Evolutionary conservation across 2,797 vertebrate species (phyloP).

Genomic region (Bryconaethiops microstoma): DNA sequence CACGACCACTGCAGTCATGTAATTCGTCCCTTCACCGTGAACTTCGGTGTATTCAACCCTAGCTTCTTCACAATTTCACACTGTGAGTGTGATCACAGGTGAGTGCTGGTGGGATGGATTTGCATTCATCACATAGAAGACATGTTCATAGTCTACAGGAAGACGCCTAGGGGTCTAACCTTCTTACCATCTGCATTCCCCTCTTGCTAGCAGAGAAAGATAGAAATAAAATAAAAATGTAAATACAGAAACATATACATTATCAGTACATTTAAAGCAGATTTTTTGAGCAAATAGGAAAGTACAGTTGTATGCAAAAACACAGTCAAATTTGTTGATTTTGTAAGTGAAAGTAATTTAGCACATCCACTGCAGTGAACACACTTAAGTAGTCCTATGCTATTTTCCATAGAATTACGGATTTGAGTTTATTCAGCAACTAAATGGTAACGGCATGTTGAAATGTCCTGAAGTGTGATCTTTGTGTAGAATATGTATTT

Average conservation of each 20-base stretch:
- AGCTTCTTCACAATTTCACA: slow-evolving; percentile 86
- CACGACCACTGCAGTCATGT: slow-evolving; percentile 84
- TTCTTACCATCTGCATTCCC: slow-evolving; percentile 2
- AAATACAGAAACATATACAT: too few species aligned
- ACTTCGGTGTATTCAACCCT: slow-evolving; percentile 85
- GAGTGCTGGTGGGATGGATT: slow-evolving; percentile 25
- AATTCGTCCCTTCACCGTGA: slow-evolving; percentile 78
- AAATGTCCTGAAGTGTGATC: too few species aligned
- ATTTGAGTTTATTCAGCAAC: too few species aligned
- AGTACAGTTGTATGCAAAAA: neutral
- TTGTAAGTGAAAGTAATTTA: neutral
- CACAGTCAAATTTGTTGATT: neutral
- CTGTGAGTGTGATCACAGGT: slow-evolving; percentile 87
- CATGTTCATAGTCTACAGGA: slow-evolving; percentile 25
- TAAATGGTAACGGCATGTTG: too few species aligned
- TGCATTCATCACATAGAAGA: slow-evolving; percentile 34
- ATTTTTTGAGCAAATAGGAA: neutral
- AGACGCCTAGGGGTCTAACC: slow-evolving; percentile 31
- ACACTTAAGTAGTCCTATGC: too few species aligned
- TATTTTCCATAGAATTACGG: too few species aligned
- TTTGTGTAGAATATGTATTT: too few species aligned
- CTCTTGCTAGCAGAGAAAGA: neutral
- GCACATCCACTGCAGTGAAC: too few species aligned
- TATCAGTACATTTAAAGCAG: neutral
- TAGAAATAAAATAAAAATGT: neutral